Conservation (phyloP, 2,113 vertebrate genomes). For the Pedetes capensis region DNA sequence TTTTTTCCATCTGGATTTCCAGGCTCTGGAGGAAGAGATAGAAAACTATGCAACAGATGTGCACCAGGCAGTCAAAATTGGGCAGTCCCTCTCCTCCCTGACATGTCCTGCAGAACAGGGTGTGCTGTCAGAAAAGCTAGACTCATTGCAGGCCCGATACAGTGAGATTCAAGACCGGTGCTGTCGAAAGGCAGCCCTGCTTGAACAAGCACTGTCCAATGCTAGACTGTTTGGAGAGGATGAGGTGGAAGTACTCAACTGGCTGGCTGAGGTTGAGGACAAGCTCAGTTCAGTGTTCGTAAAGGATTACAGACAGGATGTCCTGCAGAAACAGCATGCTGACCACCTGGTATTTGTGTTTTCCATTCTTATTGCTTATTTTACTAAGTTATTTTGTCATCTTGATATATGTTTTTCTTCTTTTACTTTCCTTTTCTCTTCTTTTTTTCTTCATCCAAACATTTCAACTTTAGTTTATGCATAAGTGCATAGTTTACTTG, state of each 20-base stretch:
- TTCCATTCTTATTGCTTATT: slow-evolving; percentile 68
- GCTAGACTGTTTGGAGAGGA: slow-evolving; percentile 98
- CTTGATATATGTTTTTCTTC: slow-evolving; percentile 52
- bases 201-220: slow-evolving; percentile 95
- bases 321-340: slow-evolving; percentile 94
- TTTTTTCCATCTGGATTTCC: slow-evolving; percentile 82
- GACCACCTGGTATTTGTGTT: slow-evolving; percentile 92
- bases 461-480: slow-evolving; percentile 51
- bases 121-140: slow-evolving; percentile 90
- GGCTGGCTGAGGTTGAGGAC: slow-evolving; percentile 98
- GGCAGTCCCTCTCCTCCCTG: slow-evolving; percentile 90
- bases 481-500: background rate
- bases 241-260: slow-evolving; percentile 99
- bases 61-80: slow-evolving; percentile 86
- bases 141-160: slow-evolving; percentile 87
- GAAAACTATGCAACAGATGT: slow-evolving; percentile 87
- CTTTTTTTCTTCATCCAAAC: slow-evolving; percentile 47
- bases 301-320: slow-evolving; percentile 92
- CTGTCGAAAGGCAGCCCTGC: slow-evolving; percentile 88
- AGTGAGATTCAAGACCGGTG: slow-evolving; percentile 89
- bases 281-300: slow-evolving; percentile 91
- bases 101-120: slow-evolving; percentile 88
- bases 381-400: slow-evolving; percentile 69
- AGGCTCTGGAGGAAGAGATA: slow-evolving; percentile 94
- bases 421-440: slow-evolving; percentile 49